Evolutionary conservation across 2,888 invertebrate genomes (phyloP), one percentile per base, ranked within the genome.

Genomic region (Crioceris asparagi): DNA sequence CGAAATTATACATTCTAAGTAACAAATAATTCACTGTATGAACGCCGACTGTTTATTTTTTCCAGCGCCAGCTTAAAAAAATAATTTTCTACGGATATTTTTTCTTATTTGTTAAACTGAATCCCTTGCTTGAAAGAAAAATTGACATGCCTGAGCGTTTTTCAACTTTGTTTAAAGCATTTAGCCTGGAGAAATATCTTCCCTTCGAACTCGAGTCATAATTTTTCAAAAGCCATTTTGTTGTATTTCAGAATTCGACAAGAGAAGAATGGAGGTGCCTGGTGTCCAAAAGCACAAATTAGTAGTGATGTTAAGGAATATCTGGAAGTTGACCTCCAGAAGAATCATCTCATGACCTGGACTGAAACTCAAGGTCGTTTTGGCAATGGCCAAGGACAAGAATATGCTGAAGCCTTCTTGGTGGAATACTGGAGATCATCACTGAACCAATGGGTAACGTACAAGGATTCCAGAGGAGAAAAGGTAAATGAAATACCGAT

Each of bases 281-380:
- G 92, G 92, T 92, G 92, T 64, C 91, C 92, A 6, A 80, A 82
- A 55, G 79, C 79, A 1, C 77, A 82, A 55, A 84, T 88, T 50
- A 75, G 78, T 48, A 74, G 77, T 36, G 75, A 76, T 38, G 77
- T 82, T 39, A 75, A 83, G 10, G 90, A 92, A 60, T 91, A 77
- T 62, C 68, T 92, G 32, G 86, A 92, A 62, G 75, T 86, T 34
- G 81, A 90, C 57, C 70, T 92, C 29, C 73, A 71, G 14, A 72
- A 70, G 39, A 74, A 83, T 54, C 83, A 83, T 60, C 69, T 88
- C 52, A 77, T 92, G 55, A 86, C 88, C 1, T 79, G 76, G 65
- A 81, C 83, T 0, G 90, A 90, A 58, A 87, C 90, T 2, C 91
- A 92, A 61, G 92, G 92, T 14, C 74, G 92, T 32, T 92, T 87